Conservation (phyloP, 2,888 invertebrate genomes). For the Endotricha flammealis region DNA sequence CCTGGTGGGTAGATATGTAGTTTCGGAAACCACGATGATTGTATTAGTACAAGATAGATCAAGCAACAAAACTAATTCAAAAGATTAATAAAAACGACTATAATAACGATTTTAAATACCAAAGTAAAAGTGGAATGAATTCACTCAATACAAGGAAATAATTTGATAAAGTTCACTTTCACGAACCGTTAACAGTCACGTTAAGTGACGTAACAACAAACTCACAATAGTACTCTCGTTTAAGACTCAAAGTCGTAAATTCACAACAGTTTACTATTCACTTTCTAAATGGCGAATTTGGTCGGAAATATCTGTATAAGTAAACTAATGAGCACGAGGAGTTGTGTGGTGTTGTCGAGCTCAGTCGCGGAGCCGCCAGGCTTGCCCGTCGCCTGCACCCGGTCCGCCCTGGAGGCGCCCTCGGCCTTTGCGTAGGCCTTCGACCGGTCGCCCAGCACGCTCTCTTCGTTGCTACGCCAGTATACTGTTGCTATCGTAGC, state of each 20-base stretch:
- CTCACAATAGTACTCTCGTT: slow-evolving; percentile 5
- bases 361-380: slow-evolving; percentile 38
- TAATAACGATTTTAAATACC: too few relatives aligned
- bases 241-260: background rate
- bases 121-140: too few relatives aligned
- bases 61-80: too few relatives aligned
- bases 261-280: background rate
- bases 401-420: slow-evolving; percentile 86
- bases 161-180: too few relatives aligned
- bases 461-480: slow-evolving; percentile 92
- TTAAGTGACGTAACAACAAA: too few relatives aligned
- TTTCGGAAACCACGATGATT: too few relatives aligned
- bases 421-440: slow-evolving; percentile 88
- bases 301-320: slow-evolving; percentile 25
- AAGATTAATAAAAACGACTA: too few relatives aligned
- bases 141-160: too few relatives aligned
- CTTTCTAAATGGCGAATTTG: slow-evolving; percentile 1
- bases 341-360: slow-evolving; percentile 23
- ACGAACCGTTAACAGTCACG: too few relatives aligned
- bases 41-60: too few relatives aligned
- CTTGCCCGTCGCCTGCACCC: slow-evolving; percentile 82
- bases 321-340: slow-evolving; percentile 28
- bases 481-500: slow-evolving; percentile 92
- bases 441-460: slow-evolving; percentile 86
- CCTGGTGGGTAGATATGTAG: too few relatives aligned